Evolutionary conservation across 2,888 invertebrate genomes (phyloP).

Genomic region (Sclerodermus sp.): DNA sequence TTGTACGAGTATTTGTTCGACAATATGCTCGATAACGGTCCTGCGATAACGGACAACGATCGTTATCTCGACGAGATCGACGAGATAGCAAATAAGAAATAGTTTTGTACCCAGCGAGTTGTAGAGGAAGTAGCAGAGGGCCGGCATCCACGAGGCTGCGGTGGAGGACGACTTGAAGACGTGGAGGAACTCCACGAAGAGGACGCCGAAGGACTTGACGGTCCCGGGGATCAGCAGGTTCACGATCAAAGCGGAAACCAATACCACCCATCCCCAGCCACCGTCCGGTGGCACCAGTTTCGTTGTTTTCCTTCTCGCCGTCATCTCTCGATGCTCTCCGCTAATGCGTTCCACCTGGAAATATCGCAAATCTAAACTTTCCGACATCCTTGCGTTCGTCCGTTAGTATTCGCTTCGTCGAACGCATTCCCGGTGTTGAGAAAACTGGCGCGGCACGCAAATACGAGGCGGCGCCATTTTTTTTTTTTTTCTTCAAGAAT

Average conservation of each 20-base stretch:
- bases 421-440: too few species aligned
- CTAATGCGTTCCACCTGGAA: too few species aligned
- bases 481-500: too few species aligned
- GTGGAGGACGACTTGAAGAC: constrained; percentile 76
- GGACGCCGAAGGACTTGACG: constrained; percentile 84
- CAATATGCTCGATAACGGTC: constrained; percentile 82
- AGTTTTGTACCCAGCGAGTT: constrained; percentile 75
- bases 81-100: not conserved
- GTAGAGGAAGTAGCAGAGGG: constrained; percentile 84
- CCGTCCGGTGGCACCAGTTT: constrained; percentile 57
- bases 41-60: constrained; percentile 58
- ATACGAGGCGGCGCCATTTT: too few species aligned
- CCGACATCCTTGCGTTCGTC: too few species aligned
- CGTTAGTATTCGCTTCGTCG: too few species aligned
- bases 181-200: constrained; percentile 81
- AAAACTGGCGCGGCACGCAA: too few species aligned
- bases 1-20: constrained; percentile 82
- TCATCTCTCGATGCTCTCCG: constrained; percentile 13
- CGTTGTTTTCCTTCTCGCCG: constrained; percentile 34
- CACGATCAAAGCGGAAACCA: constrained; percentile 69
- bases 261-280: constrained; percentile 59
- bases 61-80: not conserved
- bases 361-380: too few species aligned
- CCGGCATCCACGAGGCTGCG: constrained; percentile 81
- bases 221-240: constrained; percentile 85